These are phyloP conservation scores for Eulemur rubriventer DNA, from an alignment of 2,797 vertebrate genomes.

Conservation along the genomic window DNA sequence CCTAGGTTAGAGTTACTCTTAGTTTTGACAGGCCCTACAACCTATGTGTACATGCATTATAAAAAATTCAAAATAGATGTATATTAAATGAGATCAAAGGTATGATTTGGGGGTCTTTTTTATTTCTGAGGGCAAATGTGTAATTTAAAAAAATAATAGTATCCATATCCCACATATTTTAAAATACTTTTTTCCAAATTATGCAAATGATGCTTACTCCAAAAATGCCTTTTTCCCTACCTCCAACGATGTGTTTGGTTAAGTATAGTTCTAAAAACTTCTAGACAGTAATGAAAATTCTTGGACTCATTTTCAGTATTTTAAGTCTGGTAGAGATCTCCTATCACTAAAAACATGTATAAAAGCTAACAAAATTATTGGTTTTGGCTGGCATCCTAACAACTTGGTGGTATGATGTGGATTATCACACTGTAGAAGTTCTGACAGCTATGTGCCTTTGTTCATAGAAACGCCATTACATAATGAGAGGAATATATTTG, in stretches of 20 bases:
- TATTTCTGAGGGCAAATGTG: not conserved
- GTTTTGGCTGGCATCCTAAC: not conserved
- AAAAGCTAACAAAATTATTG: not conserved
- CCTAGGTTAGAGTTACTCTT: no score
- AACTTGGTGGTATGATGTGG: not conserved
- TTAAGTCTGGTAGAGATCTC: not conserved
- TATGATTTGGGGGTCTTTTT: not conserved
- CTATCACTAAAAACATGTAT: not conserved
- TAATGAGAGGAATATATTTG: not conserved
- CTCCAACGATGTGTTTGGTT: not conserved
- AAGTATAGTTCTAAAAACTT: not conserved
- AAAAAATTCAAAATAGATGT: not conserved
- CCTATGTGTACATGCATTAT: no score
- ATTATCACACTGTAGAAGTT: not conserved
- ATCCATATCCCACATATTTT: not conserved
- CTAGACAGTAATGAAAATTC: not conserved
- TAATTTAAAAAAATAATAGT: not conserved
- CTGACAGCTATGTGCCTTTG: not conserved
- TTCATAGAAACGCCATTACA: not conserved
- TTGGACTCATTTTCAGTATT: not conserved
- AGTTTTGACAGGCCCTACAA: no score
- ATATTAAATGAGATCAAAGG: not conserved
- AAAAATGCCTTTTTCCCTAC: not conserved
- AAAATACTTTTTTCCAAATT: not conserved
- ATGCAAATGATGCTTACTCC: not conserved